Base-by-base conservation (phyloP, 2,797 vertebrate genomes). In the Leptodactylus fallax region DNA sequence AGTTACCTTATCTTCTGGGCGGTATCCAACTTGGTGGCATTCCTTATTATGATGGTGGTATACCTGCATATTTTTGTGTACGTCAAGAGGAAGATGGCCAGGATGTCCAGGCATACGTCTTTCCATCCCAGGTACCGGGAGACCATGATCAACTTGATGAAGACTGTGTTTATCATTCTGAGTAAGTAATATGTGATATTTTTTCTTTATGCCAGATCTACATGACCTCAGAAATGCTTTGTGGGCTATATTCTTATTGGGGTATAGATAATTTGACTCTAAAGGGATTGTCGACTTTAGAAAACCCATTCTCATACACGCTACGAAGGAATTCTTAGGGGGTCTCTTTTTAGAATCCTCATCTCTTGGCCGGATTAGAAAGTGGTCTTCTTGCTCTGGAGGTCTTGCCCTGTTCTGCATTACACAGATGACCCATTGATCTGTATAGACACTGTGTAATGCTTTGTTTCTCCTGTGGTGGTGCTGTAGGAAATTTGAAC, bases 1-100 rank as follows among this genome's bases (percentile, higher is more conserved):
- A 95, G 95, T 90, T 99, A 98, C 93, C 91, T 99, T 93, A 94
- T 98, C 16, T 98, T 97, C 94, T 99, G 97, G 98, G 97, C 94
- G 0, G 16, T 96, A 19, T 96, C 97, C 89, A 99, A 98, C 94
- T 94, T 99, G 87, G 86, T 97, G 0, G 96, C 96, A 76, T 99
- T 99, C 93, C 92, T 94, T 16, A 87, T 98, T 91, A 99, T 99
- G 98, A 89, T 97, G 88, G 93, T 94, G 0, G 95, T 97, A 13
- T 99, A 99, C 93, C 94, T 94, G 0, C 96, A 96, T 84, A 99
- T 99, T 90, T 99, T 98, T 83, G 0, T 97, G 84, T 98, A 98
- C 0, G 98, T 98, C 69, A 92, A 96, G 11, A 94, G 93, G 92
- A 97, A 97, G 91, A 97, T 96, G 92, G 92, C 92, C 7, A 92